A percentile compares a stretch with the other conserved stretches of the same genome.
These are phyloP conservation scores for Disparrhopalites patrizii DNA, from an alignment of 2,888 invertebrate species.

Conservation along the genomic window DNA sequence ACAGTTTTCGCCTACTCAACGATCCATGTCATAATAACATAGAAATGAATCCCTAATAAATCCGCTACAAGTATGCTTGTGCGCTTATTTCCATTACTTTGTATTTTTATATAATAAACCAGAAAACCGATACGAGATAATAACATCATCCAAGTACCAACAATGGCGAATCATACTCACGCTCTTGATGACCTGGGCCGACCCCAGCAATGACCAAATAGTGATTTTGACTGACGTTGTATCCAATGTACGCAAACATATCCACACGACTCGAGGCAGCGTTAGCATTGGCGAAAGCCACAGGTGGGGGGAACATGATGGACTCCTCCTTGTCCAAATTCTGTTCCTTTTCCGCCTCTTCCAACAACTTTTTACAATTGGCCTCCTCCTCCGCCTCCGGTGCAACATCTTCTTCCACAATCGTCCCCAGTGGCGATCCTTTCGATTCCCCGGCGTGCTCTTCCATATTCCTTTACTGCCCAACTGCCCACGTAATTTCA, in stretches of 20 bases:
- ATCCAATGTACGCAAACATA: constrained; percentile 43
- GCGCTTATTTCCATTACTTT: no score
- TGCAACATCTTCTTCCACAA: not conserved
- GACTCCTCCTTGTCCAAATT: not conserved
- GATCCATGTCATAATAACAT: not conserved
- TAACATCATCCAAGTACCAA: no score
- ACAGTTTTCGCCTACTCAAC: no score
- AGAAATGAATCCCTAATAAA: no score
- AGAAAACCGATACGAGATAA: no score
- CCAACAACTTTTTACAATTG: not conserved
- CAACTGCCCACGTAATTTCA: no score
- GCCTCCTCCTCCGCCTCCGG: no score
- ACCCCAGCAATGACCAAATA: constrained; percentile 30
- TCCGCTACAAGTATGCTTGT: no score
- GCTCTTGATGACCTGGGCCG: constrained; percentile 16
- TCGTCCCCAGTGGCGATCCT: not conserved
- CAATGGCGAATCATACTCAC: no score
- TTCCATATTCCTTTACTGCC: not conserved
- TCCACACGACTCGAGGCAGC: constrained; percentile 34
- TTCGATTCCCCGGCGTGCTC: not conserved
- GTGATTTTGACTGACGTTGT: no score
- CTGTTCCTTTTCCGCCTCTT: constrained; percentile 4
- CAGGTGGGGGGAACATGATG: constrained; percentile 3
- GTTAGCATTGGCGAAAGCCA: constrained; percentile 21
- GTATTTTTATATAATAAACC: no score